phyloP scores from a whole-genome alignment of 2,888 invertebrate species.

The Pyrrhia umbra region DNA sequence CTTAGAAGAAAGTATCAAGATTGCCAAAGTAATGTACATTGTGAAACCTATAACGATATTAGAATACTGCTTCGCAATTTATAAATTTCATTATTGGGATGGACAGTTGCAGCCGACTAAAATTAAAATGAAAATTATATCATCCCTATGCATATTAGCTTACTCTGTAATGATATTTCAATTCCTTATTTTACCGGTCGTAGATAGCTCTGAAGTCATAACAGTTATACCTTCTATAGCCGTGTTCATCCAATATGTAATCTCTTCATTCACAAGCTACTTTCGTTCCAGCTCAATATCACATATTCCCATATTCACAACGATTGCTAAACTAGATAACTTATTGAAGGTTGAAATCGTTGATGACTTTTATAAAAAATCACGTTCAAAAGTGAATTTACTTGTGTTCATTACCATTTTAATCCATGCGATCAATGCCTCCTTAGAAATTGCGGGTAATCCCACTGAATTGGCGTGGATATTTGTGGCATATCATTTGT shows the following conservation, averaged over 20 bases:
- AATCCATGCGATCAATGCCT: conserved; percentile 47
- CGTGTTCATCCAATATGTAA: conserved; percentile 65
- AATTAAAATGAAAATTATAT: conserved; percentile 26
- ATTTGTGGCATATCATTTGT: neutral
- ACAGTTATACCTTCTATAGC: conserved; percentile 60
- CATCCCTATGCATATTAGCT: neutral
- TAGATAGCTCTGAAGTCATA: conserved; percentile 11
- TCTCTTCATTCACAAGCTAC: conserved; percentile 59
- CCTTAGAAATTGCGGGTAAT: conserved; percentile 50
- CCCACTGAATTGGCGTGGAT: neutral
- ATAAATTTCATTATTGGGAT: conserved; percentile 17
- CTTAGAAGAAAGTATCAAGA: no score
- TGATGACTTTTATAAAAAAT: conserved; percentile 64
- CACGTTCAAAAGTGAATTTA: conserved; percentile 49
- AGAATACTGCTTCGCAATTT: conserved; percentile 24
- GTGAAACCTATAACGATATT: conserved; percentile 25
- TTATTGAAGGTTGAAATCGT: conserved; percentile 58
- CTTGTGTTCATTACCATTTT: conserved; percentile 50
- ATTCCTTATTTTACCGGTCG: neutral
- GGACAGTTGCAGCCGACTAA: conserved; percentile 20
- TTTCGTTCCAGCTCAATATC: conserved; percentile 55
- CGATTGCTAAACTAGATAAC: conserved; percentile 66
- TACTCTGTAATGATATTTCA: neutral
- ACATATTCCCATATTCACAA: conserved; percentile 63
- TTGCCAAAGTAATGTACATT: conserved; percentile 19